Conservation (phyloP, 2,888 invertebrate genomes). For the Drosophila sordidapex region DNA sequence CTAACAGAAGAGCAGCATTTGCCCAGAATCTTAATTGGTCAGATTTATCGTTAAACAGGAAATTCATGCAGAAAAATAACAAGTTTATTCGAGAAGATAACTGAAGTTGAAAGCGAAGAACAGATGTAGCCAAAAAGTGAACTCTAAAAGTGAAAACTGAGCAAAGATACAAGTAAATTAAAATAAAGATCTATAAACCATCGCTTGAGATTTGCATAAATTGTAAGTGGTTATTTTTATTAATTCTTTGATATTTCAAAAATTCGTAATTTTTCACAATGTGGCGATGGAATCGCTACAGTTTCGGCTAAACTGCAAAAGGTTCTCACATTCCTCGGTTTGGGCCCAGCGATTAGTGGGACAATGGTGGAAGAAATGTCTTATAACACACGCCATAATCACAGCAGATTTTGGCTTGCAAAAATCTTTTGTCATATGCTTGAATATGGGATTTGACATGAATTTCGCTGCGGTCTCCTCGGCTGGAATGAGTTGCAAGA, state of each 20-base stretch:
- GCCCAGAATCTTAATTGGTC: not conserved
- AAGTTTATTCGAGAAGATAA: not conserved
- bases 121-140: not conserved
- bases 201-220: not conserved
- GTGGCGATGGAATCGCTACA: constrained; percentile 59
- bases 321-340: constrained; percentile 63
- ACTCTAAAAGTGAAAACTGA: not conserved
- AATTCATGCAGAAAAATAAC: not conserved
- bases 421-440: constrained; percentile 38
- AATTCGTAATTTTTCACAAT: constrained; percentile 7
- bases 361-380: constrained; percentile 77
- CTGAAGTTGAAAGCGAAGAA: not conserved
- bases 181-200: not conserved
- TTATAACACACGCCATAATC: constrained; percentile 68
- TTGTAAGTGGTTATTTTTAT: not conserved
- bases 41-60: not conserved
- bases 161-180: not conserved
- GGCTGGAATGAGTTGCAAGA: constrained; percentile 35
- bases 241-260: not conserved
- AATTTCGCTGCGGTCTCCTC: constrained; percentile 65
- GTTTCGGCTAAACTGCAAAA: constrained; percentile 60
- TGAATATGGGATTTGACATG: constrained; percentile 60
- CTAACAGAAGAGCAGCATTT: not conserved
- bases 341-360: constrained; percentile 73
- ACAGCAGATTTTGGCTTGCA: constrained; percentile 72